phyloP scores from a whole-genome alignment of 2,888 invertebrate species.

The Steinernema scapterisci region DNA sequence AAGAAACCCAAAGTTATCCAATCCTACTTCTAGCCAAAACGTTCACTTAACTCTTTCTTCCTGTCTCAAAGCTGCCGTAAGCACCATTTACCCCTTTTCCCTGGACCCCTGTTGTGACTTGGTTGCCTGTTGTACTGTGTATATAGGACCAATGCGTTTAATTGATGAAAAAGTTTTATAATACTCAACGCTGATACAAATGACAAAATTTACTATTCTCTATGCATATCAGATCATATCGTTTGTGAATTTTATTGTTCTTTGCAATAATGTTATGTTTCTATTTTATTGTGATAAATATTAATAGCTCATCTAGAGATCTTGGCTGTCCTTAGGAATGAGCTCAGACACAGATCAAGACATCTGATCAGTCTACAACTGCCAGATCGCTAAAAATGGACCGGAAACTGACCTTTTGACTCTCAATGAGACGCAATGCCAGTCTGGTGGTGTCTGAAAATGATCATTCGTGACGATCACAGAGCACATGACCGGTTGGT shows the following conservation, averaged over 20 bases:
- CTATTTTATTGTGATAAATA: neutral
- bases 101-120: neutral
- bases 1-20: neutral
- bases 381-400: no score
- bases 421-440: no score
- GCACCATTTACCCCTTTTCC: neutral
- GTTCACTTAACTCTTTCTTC: neutral
- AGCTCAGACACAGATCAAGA: no score
- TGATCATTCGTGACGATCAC: no score
- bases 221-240: slow-evolving; percentile 31
- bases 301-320: no score
- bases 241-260: neutral
- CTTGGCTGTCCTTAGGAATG: no score
- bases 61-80: slow-evolving; percentile 19
- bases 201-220: slow-evolving; percentile 21
- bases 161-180: no score
- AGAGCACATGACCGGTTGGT: no score
- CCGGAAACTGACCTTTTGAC: no score
- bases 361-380: no score
- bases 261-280: neutral
- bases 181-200: neutral
- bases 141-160: neutral
- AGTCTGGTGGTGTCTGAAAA: no score
- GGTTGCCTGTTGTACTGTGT: slow-evolving; percentile 19
- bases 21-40: slow-evolving; percentile 4